Evolutionary conservation across 2,888 invertebrate genomes (phyloP), one percentile per base, ranked within the genome.

Genomic region (Mellilla xanthometata): DNA sequence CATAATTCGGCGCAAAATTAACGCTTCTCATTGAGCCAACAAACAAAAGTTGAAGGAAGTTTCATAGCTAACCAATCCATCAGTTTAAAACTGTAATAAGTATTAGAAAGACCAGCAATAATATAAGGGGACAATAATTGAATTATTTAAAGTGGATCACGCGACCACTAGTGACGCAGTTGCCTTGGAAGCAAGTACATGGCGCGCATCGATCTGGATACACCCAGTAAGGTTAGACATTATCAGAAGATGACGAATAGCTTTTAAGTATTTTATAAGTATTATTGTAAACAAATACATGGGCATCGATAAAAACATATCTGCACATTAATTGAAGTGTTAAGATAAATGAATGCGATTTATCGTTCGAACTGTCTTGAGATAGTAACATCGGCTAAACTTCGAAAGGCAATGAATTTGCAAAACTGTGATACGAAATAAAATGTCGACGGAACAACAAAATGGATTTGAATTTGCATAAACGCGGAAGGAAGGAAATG

Each of bases 101-200:
- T n/a, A n/a, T n/a, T n/a, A n/a, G n/a, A n/a, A 8, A 12, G 12
- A 34, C 19, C 28, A 33, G 12, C n/a, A n/a, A n/a, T n/a, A n/a
- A n/a, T 12, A 12, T 8, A 24, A 1, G 24, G 19, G 28, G 8
- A 19, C 22, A 27, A 29, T 27, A 35, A 45, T 39, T 34, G 26
- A 29, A 45, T 45, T 39, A 45, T 36, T 24, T 10, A 4, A 30
- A 43, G 31, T 43, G 29, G 50, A 41, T 29, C 50, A 43, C 42
- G 50, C 36, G 42, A 46, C 45, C 11, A 35, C 24, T 24, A 9
- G 8, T 43, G 50, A 50, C 49, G 44, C 45, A 48, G 27, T 36
- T 24, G 12, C 31, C 33, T 32, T n/a, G 28, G 42, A 33, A 32
- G 35, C 28, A 38, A 29, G 15, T 15, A 28, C 29, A 34, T 38